Percentiles rank a stretch among this genome's conserved stretches.
Conservation (phyloP, 1,140 invertebrate genomes). For the Heliothis subflexa region DNA sequence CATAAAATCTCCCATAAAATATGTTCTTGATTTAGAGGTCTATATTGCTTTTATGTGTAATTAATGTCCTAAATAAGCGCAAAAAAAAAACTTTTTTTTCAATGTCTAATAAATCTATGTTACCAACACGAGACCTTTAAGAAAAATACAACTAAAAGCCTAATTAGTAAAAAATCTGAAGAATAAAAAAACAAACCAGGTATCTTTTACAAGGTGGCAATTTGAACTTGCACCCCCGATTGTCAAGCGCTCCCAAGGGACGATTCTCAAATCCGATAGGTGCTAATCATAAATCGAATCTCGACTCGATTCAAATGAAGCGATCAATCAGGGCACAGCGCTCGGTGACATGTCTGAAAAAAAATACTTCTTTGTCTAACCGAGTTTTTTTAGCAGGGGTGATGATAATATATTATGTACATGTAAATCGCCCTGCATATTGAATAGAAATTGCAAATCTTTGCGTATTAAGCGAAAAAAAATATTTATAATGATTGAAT, state of each 20-base stretch:
- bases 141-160: not conserved
- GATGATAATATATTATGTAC: not conserved
- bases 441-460: not conserved
- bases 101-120: no score
- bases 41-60: not conserved
- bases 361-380: conserved; percentile 26
- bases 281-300: conserved; percentile 77
- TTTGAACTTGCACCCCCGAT: conserved; percentile 8
- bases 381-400: conserved; percentile 25
- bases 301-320: conserved; percentile 72
- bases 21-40: not conserved
- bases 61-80: no score
- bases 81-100: not conserved
- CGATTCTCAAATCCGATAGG: conserved; percentile 52
- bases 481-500: not conserved
- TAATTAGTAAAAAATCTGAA: not conserved
- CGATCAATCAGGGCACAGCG: conserved; percentile 72
- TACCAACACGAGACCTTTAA: not conserved
- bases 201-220: not conserved
- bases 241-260: conserved; percentile 47
- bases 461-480: not conserved
- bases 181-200: not conserved
- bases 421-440: conserved; percentile 20
- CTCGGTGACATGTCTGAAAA: conserved; percentile 57
- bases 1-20: conserved; percentile 6